Evolutionary conservation across 92 coral and sea anemone species (phyloP).

Genomic region (Porites evermanni): DNA sequence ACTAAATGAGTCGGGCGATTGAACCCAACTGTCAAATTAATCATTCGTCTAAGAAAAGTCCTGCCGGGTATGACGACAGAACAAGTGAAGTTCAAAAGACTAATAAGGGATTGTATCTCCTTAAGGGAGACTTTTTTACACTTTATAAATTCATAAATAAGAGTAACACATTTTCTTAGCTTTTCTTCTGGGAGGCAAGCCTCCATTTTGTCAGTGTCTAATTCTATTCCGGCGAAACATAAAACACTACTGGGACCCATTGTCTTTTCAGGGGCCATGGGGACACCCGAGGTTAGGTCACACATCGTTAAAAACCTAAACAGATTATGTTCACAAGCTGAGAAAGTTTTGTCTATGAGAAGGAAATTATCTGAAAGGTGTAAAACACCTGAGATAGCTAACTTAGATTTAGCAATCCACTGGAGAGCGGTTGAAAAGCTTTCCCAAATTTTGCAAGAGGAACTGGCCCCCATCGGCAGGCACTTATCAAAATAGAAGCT

Average conservation of each 20-base stretch:
- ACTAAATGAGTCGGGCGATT: no score
- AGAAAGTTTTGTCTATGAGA: constrained; percentile 23
- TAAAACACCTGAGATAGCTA: constrained; percentile 31
- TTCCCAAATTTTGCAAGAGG: constrained; percentile 67
- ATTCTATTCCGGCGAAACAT: constrained; percentile 70
- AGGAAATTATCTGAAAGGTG: constrained; percentile 58
- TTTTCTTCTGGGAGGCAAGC: constrained; percentile 66
- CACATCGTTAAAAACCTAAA: no score
- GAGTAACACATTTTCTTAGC: constrained; percentile 34
- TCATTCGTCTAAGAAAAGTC: no score
- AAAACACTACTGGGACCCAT: constrained; percentile 52
- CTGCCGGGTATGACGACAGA: no score
- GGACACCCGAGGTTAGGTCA: constrained; percentile 37
- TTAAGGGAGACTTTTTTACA: no score
- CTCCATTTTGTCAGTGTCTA: constrained; percentile 42
- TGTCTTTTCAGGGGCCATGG: constrained; percentile 71
- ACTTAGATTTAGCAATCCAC: constrained; percentile 50
- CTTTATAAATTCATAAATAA: no score
- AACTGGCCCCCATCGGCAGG: constrained; percentile 69
- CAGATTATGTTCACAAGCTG: constrained; percentile 15
- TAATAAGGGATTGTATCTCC: no score
- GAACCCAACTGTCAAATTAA: no score
- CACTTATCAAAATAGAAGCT: constrained; percentile 42
- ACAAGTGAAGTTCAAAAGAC: no score
- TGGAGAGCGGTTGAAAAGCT: constrained; percentile 56